These are phyloP conservation scores for Sebastes oblongus DNA, from an alignment of 2,797 vertebrate genomes.

Conservation along the genomic window DNA sequence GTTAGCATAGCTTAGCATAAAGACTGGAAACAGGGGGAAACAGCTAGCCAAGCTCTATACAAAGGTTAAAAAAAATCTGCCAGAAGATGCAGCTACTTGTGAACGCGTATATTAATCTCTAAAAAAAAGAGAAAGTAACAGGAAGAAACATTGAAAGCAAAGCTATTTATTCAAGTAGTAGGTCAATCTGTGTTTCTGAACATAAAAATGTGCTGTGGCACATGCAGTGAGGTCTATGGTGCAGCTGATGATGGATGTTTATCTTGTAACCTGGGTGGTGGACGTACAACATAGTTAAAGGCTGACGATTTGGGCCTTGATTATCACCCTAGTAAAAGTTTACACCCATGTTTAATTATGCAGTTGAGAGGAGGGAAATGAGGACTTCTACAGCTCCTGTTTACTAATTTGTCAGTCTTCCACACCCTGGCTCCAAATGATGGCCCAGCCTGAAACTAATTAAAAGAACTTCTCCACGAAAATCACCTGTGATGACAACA, in stretches of 20 bases:
- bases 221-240: neutral
- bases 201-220: neutral
- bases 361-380: constrained; percentile 2
- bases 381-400: constrained; percentile 9
- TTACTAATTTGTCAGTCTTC: neutral
- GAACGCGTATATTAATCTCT: neutral
- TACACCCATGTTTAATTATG: constrained; percentile 20
- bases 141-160: neutral
- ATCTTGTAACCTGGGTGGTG: neutral
- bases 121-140: neutral
- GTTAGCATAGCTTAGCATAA: neutral
- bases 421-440: constrained; percentile 6
- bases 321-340: constrained; percentile 13
- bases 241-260: neutral
- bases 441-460: neutral
- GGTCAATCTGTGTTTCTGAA: neutral
- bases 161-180: neutral
- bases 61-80: neutral
- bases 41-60: too few relatives aligned
- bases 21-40: neutral
- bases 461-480: neutral
- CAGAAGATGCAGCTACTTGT: neutral
- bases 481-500: neutral
- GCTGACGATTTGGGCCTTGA: constrained; percentile 7
- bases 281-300: neutral